Base-by-base conservation (phyloP, 2,888 invertebrate genomes). In the Saturnia pavonia region DNA sequence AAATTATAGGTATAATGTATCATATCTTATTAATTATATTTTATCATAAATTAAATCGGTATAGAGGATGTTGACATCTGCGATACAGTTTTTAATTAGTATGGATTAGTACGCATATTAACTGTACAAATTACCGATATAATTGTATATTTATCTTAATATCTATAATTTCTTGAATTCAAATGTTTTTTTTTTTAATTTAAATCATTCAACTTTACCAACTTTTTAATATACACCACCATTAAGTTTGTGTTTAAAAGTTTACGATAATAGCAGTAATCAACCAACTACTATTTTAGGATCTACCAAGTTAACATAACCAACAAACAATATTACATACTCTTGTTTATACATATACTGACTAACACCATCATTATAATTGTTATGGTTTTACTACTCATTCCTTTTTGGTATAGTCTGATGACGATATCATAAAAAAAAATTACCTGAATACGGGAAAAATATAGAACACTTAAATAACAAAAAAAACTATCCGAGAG, bases 401-500 rank as follows among this genome's bases (percentile, higher is more conserved):
- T 11, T 27, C 14, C 25, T 54, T 54, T 54, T 0, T 19, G 11
- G 25, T 2, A 60, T 27, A 16, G 6, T 60, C 25, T 27, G 27
- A 54, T 54, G 51, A 57, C 14, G 12, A 57, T 25, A 25, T 25
- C 22, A 12, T 14, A 60, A 60, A 60, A 14, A 60, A 14, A 2
- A 3, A 14, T 27, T 27, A 60, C 27, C 57, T 60, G 57, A 27
- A 11, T 12, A 60, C 6, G 27, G 57, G 27, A 25, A 60, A 60
- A 60, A 14, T 60, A 14, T 25, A 25, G n/a, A 27, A 60, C 27
- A 48, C 34, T 51, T 70, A 65, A 68, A 51, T n/a, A 48, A 68
- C 34, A 9, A 19, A n/a, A 54, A 54, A 54, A n/a, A 22, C 11
- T 54, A n/a, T 22, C 7, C 1, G 8, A 54, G 51, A 54, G 22